Base-by-base conservation (phyloP, 2,113 vertebrate genomes). In the Nipponia nippon region DNA sequence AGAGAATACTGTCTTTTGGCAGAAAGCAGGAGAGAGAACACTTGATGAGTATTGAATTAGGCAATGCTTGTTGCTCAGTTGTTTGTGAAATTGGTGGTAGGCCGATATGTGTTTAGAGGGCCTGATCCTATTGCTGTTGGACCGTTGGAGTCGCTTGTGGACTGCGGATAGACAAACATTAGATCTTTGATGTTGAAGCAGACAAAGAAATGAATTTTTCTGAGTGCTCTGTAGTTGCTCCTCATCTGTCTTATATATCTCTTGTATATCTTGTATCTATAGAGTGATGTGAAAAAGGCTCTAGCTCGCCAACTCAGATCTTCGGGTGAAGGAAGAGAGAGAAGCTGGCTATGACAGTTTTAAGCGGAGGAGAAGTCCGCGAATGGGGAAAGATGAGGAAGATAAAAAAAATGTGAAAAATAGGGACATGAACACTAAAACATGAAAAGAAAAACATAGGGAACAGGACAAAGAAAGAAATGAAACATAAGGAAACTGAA, bases 401-500 rank as follows among this genome's bases (percentile, higher is more conserved):
- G n/a, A 88, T 70, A 34, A 76, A 67, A 50, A 70, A 92, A 56
- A 34, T 29, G 22, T 72, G 91, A 58, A 92, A 92, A 84, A 83
- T 10, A 70, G n/a, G 58, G 18, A 89, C 29, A 11, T 16, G 19
- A 93, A 65, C 89, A 27, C 49, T 77, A 77, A 95, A 93, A 90
- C 44, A 29, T n/a, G 16, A 47, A 69, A 88, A 95, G 56, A 69
- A 85, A 89, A 96, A 83, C 93, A 86, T 20, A 83, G 66, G 83
- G 89, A 97, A 78, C 32, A 53, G 83, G 89, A 94, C 83, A 91
- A 95, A 96, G 59, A 59, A 94, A 42, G 89, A 89, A 81, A 30
- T 58, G 59, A 89, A 95, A 81, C 83, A 58, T 73, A 88, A 93
- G 93, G 91, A 87, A 93, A 80, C 63, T 66, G 76, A 81, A 95